phyloP scores from a whole-genome alignment of 2,113 vertebrate species.

The Microtus ochrogaster region DNA sequence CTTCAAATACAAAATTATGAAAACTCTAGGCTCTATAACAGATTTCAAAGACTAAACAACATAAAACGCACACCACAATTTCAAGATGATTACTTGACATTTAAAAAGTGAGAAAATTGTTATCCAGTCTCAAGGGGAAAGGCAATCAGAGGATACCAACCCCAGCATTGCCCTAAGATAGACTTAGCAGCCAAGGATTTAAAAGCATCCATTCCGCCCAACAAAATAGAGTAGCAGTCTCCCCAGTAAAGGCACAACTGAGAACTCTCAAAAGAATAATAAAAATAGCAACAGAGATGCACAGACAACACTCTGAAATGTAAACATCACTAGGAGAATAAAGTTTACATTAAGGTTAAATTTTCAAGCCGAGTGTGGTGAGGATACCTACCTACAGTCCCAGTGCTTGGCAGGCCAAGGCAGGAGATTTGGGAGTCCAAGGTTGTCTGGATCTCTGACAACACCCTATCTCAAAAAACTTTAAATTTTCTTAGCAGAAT shows the following conservation, averaged over 20 bases:
- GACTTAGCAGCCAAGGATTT: not conserved
- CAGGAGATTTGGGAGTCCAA: not conserved
- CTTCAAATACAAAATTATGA: not conserved
- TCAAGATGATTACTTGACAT: not conserved
- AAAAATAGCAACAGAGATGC: not conserved
- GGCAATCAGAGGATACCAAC: not conserved
- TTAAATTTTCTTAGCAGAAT: not conserved
- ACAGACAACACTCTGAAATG: not conserved
- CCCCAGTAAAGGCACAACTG: not conserved
- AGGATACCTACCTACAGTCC: too few relatives aligned
- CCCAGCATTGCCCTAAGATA: too few relatives aligned
- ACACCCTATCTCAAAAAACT: not conserved
- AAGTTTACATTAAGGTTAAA: not conserved
- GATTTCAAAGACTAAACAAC: not conserved
- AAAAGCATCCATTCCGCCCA: not conserved
- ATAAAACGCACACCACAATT: not conserved
- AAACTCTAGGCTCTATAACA: not conserved
- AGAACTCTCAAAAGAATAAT: not conserved
- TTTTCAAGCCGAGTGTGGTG: not conserved
- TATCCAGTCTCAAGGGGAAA: not conserved
- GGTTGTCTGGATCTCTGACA: not conserved
- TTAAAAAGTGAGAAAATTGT: not conserved
- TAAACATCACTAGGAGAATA: constrained; percentile 23
- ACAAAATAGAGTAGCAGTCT: not conserved
- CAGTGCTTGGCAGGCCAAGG: not conserved